Conservation (phyloP, 2,797 vertebrate genomes). For the Emys orbicularis region DNA sequence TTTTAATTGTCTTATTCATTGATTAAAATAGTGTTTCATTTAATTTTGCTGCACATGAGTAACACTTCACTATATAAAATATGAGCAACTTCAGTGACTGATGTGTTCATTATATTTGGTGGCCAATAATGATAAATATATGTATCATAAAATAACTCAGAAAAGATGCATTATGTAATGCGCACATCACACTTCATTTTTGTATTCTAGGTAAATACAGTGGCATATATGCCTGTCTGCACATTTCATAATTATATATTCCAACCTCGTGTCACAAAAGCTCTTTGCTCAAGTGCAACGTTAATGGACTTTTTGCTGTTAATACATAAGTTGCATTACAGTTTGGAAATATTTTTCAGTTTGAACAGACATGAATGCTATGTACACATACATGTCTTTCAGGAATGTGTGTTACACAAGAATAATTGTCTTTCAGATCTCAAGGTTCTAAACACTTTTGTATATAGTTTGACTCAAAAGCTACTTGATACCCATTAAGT, state of each 20-base stretch:
- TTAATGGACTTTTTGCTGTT: background rate
- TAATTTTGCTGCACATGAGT: conserved; percentile 53
- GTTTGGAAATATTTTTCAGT: conserved; percentile 35
- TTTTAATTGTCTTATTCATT: conserved; percentile 54
- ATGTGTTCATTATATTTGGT: conserved; percentile 44
- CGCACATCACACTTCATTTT: conserved; percentile 16
- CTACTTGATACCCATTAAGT: background rate
- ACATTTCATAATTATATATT: background rate
- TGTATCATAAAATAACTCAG: conserved; percentile 33
- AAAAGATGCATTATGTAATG: background rate
- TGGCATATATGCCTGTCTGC: conserved; percentile 2
- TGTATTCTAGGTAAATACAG: background rate
- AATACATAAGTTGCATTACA: background rate
- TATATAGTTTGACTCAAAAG: background rate
- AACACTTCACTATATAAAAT: conserved; percentile 5
- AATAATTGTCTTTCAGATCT: conserved; percentile 13
- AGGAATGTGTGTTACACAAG: background rate
- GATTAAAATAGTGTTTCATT: conserved; percentile 49
- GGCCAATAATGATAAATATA: conserved; percentile 57
- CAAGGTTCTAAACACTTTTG: background rate
- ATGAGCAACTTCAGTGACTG: conserved; percentile 24
- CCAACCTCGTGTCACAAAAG: background rate
- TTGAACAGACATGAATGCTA: background rate
- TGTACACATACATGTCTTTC: background rate
- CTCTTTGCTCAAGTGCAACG: background rate